Base-by-base conservation (phyloP, 2,888 invertebrate species). In the Amphipyra tragopoginis region DNA sequence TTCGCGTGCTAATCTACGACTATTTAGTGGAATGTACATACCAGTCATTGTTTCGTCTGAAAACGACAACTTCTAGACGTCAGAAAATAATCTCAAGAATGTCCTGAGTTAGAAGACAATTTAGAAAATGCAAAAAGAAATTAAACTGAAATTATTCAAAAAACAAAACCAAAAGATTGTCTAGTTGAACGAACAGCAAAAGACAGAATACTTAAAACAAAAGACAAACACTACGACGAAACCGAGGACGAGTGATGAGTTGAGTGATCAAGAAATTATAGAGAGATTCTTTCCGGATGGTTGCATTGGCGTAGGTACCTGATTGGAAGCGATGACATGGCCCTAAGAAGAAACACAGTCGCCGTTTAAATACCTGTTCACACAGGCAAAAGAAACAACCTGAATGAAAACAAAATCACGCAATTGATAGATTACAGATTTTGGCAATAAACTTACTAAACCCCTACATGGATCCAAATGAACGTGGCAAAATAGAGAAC, bases 371-470 rank as follows among this genome's bases (percentile, higher is more conserved):
- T 21, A 21, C 9, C n/a, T 44, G 42, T 38, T 43, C 34, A 65
- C 47, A 51, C n/a, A n/a, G 15, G 8, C 21, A 52, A 51, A 51
- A 39, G 34, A 50, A 29, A 56, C n/a, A 40, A 38, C 2, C 29
- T 7, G 6, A 1, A 29, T 5, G 5, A 29, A 29, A 29, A 5
- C 2, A 29, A 7, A 29, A 29, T 4, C 21, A 21, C 21, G 21
- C 21, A 21, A 21, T 21, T 1, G 21, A 21, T 21, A 1, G 1
- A 3, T 21, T 21, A 21, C 21, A 21, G 21, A 45, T 29, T 58
- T 66, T 68, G 68, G 68, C 68, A 72, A 15, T 9, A 48, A 21
- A 38, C 36, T 43, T 29, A 29, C 29, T 29, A 29, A n/a, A n/a
- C n/a, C n/a, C n/a, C n/a, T n/a, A n/a, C n/a, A n/a, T n/a, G n/a